Conservation (phyloP, 2,797 vertebrate species). For the Artibeus jamaicensis region DNA sequence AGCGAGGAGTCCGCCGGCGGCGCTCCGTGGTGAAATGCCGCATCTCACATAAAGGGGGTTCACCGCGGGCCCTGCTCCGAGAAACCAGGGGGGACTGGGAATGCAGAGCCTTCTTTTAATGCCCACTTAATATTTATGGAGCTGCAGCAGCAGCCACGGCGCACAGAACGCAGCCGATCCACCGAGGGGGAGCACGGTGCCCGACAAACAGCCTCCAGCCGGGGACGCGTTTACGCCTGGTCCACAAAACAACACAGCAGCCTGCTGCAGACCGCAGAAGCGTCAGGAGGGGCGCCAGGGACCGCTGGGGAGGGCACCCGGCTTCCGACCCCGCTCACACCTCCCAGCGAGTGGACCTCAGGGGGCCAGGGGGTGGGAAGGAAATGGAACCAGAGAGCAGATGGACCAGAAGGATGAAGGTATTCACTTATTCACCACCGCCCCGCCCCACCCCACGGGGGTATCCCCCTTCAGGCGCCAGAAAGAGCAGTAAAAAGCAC, state of each 20-base stretch:
- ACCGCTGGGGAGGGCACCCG: rapidly evolving
- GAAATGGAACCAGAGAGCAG: rapidly evolving
- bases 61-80: constrained; percentile 31
- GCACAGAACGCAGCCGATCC: neutral
- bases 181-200: neutral
- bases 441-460: neutral
- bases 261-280: rapidly evolving
- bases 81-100: constrained; percentile 38
- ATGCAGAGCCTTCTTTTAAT: constrained; percentile 45
- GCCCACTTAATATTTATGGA: constrained; percentile 71
- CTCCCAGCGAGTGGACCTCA: neutral
- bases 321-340: neutral
- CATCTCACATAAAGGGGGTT: constrained; percentile 55
- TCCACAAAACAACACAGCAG: neutral
- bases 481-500: neutral
- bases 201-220: neutral
- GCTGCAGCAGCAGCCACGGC: constrained; percentile 1
- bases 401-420: too few species aligned
- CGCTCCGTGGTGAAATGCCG: neutral
- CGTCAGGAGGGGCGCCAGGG: rapidly evolving
- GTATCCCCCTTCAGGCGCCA: neutral
- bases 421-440: neutral
- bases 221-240: neutral
- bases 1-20: neutral
- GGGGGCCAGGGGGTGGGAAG: neutral